Conservation (phyloP, 2,797 vertebrate genomes). For the Oryzias dopingdopingensis region DNA sequence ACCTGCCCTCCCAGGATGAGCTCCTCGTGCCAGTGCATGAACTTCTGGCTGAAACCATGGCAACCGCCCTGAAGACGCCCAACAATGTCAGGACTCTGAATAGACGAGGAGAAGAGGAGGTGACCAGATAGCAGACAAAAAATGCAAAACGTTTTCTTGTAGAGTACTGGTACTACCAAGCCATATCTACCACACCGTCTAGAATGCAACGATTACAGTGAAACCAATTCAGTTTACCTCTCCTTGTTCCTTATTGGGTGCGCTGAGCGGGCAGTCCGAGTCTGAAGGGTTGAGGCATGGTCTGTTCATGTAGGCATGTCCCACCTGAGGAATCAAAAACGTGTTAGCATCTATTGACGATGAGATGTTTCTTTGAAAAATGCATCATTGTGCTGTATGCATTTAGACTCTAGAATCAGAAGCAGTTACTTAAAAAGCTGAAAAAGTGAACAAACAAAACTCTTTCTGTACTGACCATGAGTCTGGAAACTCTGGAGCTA, state of each 20-base stretch:
- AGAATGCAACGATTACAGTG: conserved; percentile 2
- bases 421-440: no score
- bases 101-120: conserved; percentile 13
- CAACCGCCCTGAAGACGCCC: conserved; percentile 89
- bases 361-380: background rate
- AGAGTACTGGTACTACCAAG: background rate
- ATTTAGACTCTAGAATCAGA: no score
- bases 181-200: background rate
- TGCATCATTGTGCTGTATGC: no score
- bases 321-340: conserved; percentile 58
- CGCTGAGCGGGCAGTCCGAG: conserved; percentile 88
- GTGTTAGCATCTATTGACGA: background rate
- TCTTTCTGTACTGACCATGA: no score
- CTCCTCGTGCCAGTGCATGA: conserved; percentile 99
- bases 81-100: conserved; percentile 85
- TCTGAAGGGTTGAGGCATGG: conserved; percentile 90
- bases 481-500: no score
- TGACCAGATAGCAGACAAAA: conserved; percentile 5
- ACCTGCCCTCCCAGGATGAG: conserved; percentile 89
- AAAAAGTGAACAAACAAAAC: no score
- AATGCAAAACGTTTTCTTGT: conserved; percentile 10
- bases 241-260: conserved; percentile 88
- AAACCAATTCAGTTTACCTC: conserved; percentile 73
- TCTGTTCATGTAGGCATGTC: conserved; percentile 94
- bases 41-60: conserved; percentile 96